Evolutionary conservation across 1,140 invertebrate genomes (phyloP).

Genomic region (Cotesia vestalis): DNA sequence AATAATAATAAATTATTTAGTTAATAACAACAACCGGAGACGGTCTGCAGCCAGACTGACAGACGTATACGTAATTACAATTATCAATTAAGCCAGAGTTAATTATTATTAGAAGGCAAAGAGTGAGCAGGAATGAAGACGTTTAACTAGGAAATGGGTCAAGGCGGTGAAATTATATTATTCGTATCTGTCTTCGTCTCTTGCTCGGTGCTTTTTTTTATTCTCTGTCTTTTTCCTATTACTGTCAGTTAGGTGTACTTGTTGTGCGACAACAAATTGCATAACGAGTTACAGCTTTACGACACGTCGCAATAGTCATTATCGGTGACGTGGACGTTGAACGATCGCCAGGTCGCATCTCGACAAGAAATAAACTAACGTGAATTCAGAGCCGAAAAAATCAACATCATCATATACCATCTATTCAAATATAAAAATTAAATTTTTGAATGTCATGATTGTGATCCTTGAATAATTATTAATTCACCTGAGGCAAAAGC

Average conservation of each 20-base stretch:
- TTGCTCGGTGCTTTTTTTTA: background rate
- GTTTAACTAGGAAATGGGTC: constrained; percentile 11
- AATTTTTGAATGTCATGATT: no score
- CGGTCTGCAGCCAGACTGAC: no score
- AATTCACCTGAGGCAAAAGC: no score
- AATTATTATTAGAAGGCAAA: background rate
- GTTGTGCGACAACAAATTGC: constrained; percentile 21
- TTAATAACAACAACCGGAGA: background rate
- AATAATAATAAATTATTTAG: no score
- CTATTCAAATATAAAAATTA: no score
- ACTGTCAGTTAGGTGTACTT: no score
- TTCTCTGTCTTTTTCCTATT: background rate
- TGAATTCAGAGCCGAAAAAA: background rate
- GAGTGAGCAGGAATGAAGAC: constrained; percentile 6
- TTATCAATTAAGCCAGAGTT: background rate
- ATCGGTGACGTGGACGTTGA: constrained; percentile 29
- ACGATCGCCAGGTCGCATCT: constrained; percentile 13
- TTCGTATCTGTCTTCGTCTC: background rate
- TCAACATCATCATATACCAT: no score
- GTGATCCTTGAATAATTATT: no score
- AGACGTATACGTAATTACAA: background rate
- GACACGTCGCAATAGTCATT: constrained; percentile 25
- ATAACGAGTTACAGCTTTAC: constrained; percentile 11
- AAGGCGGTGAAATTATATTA: constrained; percentile 10
- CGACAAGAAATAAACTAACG: constrained; percentile 1